Evolutionary conservation across 2,888 invertebrate genomes (phyloP), one percentile per base, ranked within the genome.

Genomic region (Strigamia transsilvanica): DNA sequence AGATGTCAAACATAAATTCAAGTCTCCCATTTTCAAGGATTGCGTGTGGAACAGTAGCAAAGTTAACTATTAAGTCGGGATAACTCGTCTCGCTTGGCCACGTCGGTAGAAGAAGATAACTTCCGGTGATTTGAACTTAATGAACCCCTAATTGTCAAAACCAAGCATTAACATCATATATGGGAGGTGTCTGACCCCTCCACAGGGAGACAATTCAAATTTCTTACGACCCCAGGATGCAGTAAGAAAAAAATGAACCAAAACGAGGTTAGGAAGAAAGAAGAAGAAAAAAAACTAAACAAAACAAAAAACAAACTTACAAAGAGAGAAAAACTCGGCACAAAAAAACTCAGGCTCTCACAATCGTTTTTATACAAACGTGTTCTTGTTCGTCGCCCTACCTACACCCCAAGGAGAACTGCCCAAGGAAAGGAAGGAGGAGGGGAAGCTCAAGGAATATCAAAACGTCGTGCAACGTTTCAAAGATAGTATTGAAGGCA

Each of bases 121-220:
- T 73, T 73, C 73, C 73, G 73, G 73, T 73, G 73, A 73, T 73
- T 73, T 73, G 73, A 73, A 73, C 73, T 73, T 73, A 73, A 73
- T 73, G 73, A 27, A 73, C 73, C 73, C 73, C 73, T 73, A 73
- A 73, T 73, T 73, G 73, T 32, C 73, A 73, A 73, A 73, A 73
- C 73, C 73, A 73, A 73, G 73, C 73, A 73, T 73, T 73, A 73
- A 73, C 73, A 73, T 73, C 73, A 32, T 73, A 73, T 32, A 73
- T 73, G 32, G 73, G 73, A 73, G 73, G 73, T 73, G 73, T 27
- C 73, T 73, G 66, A 73, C 73, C 73, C 73, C 73, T n/a, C 73
- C 32, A 18, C 56, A 27, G 73, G 61, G 73, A 73, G 73, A 73
- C 73, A 73, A 73, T 73, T 73, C 73, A 73, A 32, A 73, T 73